A percentile compares a stretch with the other conserved stretches of the same genome.
These are phyloP conservation scores for Agonopterix alstromeriana DNA, from an alignment of 2,888 invertebrate genomes.

Conservation along the genomic window DNA sequence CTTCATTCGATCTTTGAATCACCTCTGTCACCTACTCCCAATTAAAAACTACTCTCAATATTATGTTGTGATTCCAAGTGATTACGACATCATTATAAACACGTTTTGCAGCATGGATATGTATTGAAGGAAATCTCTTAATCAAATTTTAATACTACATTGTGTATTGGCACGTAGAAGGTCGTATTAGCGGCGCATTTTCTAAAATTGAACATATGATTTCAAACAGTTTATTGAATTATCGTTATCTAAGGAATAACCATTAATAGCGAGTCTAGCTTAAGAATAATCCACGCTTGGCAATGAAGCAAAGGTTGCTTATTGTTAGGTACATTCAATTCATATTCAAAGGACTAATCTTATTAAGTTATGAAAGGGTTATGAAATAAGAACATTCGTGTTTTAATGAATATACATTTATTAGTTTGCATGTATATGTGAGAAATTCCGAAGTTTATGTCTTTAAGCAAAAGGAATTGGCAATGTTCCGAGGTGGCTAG, in stretches of 20 bases:
- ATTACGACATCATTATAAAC: background rate
- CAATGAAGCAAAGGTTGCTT: constrained; percentile 34
- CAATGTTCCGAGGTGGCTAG: constrained; percentile 62
- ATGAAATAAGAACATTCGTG: no score
- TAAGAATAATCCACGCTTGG: constrained; percentile 19
- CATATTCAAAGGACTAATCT: no score
- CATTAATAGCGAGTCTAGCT: constrained; percentile 5
- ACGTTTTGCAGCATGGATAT: background rate
- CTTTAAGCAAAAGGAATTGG: constrained; percentile 69
- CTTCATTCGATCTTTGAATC: constrained; percentile 19
- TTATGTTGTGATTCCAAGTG: background rate
- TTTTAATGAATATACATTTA: constrained; percentile 44
- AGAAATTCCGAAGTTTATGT: constrained; percentile 66
- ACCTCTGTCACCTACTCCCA: background rate
- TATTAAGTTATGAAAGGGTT: no score
- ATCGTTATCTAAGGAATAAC: constrained; percentile 6
- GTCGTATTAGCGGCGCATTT: constrained; percentile 22
- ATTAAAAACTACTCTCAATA: background rate
- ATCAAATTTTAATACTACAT: background rate
- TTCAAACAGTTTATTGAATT: constrained; percentile 15
- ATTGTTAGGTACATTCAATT: constrained; percentile 8
- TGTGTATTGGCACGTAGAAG: constrained; percentile 12
- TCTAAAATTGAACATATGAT: constrained; percentile 17
- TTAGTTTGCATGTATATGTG: constrained; percentile 52
- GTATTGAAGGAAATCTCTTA: background rate